Evolutionary conservation across 1,140 invertebrate species (phyloP).

Genomic region (Anoplolepis gracilipes): DNA sequence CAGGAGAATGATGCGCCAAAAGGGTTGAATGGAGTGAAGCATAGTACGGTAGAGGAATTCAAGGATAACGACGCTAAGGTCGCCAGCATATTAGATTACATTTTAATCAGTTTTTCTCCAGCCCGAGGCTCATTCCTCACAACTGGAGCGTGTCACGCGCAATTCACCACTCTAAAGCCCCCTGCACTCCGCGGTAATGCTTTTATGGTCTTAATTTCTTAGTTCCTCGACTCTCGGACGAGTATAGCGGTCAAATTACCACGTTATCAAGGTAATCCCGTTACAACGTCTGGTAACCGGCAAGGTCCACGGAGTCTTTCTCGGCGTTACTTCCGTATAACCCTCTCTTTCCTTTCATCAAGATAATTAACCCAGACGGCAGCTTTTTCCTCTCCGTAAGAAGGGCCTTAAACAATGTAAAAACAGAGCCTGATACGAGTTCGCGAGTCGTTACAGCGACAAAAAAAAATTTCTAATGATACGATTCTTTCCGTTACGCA

Average conservation of each 20-base stretch:
- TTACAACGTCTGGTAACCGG: constrained; percentile 67
- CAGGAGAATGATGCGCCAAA: constrained; percentile 29
- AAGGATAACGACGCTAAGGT: constrained; percentile 48
- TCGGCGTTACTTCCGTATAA: constrained; percentile 68
- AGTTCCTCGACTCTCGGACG: constrained; percentile 73
- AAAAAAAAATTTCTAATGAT: constrained; percentile 50
- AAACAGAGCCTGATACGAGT: constrained; percentile 58
- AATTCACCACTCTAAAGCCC: constrained; percentile 34
- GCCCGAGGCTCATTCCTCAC: constrained; percentile 36
- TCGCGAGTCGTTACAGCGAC: constrained; percentile 48
- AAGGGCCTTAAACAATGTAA: constrained; percentile 28
- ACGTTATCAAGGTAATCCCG: constrained; percentile 71
- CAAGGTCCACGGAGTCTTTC: constrained; percentile 57
- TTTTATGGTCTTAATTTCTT: constrained; percentile 79
- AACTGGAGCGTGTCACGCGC: constrained; percentile 49
- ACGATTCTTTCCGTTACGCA: constrained; percentile 44
- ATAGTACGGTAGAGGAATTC: constrained; percentile 41
- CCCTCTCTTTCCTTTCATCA: constrained; percentile 33
- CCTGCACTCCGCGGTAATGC: constrained; percentile 65
- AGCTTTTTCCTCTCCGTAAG: constrained; percentile 31
- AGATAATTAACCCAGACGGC: constrained; percentile 65
- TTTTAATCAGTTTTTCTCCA: constrained; percentile 73
- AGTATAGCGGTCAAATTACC: constrained; percentile 70
- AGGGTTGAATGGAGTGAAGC: constrained; percentile 32
- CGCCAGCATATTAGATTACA: constrained; percentile 73